These are phyloP conservation scores for Epizoanthus scotinus DNA, from an alignment of 92 coral and sea anemone species.

Conservation along the genomic window DNA sequence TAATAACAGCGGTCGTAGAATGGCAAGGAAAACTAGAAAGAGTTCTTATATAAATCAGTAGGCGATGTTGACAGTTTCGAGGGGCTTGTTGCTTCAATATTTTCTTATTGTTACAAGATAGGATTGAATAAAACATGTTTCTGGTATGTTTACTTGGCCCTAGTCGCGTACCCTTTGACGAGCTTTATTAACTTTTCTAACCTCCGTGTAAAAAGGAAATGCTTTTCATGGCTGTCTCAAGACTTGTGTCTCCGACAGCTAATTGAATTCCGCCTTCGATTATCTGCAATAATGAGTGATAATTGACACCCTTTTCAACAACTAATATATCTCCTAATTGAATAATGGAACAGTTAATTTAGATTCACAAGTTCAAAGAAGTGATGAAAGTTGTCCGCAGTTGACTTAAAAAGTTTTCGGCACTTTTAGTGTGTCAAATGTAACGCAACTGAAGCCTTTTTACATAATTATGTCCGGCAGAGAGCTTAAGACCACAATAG, in stretches of 20 bases:
- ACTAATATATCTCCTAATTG: conserved; percentile 89
- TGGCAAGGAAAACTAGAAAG: conserved; percentile 1
- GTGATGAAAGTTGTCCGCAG: conserved; percentile 58
- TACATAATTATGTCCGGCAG: conserved; percentile 61
- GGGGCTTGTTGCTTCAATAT: conserved; percentile 17
- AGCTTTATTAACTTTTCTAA: conserved; percentile 34
- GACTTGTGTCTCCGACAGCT: conserved; percentile 51
- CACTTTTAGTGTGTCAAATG: conserved; percentile 58
- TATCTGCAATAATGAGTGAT: conserved; percentile 88
- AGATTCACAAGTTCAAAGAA: conserved; percentile 51
- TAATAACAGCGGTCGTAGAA: background rate
- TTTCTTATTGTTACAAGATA: conserved; percentile 4
- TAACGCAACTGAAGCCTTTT: conserved; percentile 35
- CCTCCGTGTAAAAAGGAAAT: conserved; percentile 13
- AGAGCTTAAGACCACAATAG: conserved; percentile 51
- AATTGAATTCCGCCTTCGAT: conserved; percentile 98
- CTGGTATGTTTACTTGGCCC: conserved; percentile 23
- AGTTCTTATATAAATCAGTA: background rate
- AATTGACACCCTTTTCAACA: conserved; percentile 97
- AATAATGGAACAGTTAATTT: conserved; percentile 85
- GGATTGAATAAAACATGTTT: conserved; percentile 1
- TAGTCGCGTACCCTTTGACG: conserved; percentile 19
- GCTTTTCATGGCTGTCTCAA: conserved; percentile 33
- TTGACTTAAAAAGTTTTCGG: conserved; percentile 61
- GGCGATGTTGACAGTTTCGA: conserved; percentile 23